A percentile compares a stretch with the other conserved stretches of the same genome.
These are phyloP conservation scores for Perdix hodgsoniae DNA, from an alignment of 2,797 vertebrate genomes.

Conservation along the genomic window DNA sequence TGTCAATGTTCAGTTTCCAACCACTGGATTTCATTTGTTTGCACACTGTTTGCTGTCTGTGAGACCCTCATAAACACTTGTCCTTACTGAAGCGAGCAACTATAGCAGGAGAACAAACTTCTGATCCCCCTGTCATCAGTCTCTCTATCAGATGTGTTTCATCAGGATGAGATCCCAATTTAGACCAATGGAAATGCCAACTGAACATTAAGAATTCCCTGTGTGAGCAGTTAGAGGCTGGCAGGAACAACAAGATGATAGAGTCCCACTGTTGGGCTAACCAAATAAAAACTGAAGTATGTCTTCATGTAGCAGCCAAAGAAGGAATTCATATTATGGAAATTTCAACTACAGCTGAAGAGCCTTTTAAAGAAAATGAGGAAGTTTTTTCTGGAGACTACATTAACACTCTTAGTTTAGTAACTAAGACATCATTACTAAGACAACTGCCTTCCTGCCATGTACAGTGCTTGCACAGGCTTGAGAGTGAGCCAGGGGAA, in stretches of 20 bases:
- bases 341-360: neutral
- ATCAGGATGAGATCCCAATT: neutral
- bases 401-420: neutral
- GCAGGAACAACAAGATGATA: neutral
- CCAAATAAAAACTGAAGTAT: neutral
- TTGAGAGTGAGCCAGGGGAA: neutral
- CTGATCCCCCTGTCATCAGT: neutral
- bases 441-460: neutral
- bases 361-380: neutral
- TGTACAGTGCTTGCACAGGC: fast-evolving
- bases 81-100: neutral
- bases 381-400: neutral
- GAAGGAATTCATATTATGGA: neutral
- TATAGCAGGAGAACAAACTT: fast-evolving
- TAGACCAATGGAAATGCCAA: neutral
- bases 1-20: neutral
- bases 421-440: neutral
- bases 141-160: neutral
- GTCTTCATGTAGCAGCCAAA: neutral
- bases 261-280: neutral
- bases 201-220: neutral
- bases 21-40: neutral
- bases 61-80: neutral
- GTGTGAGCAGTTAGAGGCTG: neutral
- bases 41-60: neutral